phyloP scores from a whole-genome alignment of 2,113 vertebrate genomes.

The Cygnus buccinator region DNA sequence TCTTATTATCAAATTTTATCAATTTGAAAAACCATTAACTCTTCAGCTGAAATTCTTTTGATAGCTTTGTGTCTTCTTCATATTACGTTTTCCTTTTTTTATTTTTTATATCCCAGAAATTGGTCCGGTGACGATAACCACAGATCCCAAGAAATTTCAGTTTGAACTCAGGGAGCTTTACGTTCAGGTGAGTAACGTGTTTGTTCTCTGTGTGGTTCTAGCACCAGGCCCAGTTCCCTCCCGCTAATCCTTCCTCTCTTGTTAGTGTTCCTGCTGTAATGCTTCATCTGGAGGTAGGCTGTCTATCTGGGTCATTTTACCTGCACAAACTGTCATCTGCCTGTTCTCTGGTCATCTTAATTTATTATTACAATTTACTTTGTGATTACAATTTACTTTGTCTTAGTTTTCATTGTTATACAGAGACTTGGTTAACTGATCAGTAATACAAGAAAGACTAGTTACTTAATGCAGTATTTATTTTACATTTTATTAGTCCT shows the following conservation, averaged over 20 bases:
- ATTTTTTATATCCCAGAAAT: conserved; percentile 85
- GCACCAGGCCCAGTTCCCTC: background rate
- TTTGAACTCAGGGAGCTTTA: conserved; percentile 96
- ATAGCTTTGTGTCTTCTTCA: background rate
- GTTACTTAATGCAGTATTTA: background rate
- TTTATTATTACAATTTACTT: background rate
- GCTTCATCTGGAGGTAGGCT: background rate
- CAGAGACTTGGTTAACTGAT: background rate
- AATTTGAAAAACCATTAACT: background rate
- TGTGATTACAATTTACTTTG: background rate
- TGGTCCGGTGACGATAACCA: conserved; percentile 96
- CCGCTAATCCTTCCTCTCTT: rapidly evolving
- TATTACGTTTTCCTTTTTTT: background rate
- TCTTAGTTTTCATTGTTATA: background rate
- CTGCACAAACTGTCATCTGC: background rate
- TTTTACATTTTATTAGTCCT: background rate
- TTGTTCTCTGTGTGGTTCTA: background rate
- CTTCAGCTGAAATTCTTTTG: background rate
- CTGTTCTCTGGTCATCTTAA: background rate
- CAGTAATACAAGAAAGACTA: background rate
- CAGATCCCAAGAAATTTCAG: conserved; percentile 98
- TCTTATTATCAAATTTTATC: background rate
- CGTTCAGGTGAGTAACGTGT: conserved; percentile 88
- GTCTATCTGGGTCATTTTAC: background rate
- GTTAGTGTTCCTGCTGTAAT: background rate